Evolutionary conservation across 2,888 invertebrate species (phyloP), one percentile per base, ranked within the genome.

Genomic region (Orthosia gracilis): DNA sequence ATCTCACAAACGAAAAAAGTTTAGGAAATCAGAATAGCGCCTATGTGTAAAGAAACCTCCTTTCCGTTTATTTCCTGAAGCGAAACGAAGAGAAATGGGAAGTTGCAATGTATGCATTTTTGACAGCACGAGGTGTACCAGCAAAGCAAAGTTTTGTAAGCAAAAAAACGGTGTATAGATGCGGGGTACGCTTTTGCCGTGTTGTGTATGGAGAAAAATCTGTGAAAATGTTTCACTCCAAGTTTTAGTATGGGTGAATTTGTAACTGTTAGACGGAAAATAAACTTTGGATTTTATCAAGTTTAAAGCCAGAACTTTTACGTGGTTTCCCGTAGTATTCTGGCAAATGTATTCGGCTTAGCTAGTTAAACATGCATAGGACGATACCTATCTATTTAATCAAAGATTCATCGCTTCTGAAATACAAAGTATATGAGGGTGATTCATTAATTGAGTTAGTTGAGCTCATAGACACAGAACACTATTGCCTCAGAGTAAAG

Each of bases 31-130:
- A n/a, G 31, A 68, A 76, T 45, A 17, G 18, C 47, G 50, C 49
- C 21, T 50, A 7, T 5, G 15, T 45, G 45, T 47, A 82, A 26
- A 67, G 15, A 69, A 82, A 70, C 50, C 69, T 58, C 18, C 31
- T 74, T 83, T 69, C 68, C 72, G 73, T 72, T 71, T 80, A 83
- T 72, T 70, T 70, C 50, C 52, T 58, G 61, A 69, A 59, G 71
- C 57, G 71, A 69, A 80, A 70, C 78, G 72, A 80, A 81, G 59
- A 80, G 78, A 74, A 78, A 74, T 73, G 62, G 64, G 76, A 83
- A 82, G 83, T 80, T 71, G 77, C 78, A 75, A 79, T 74, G 70
- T 78, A 80, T 82, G 84, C 84, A 84, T 81, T 86, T 86, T 84
- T 86, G 86, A 85, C 88, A 84, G 78, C 65, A 50, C 62, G 58